These are phyloP conservation scores for Ctenomys sociabilis DNA, from an alignment of 2,113 vertebrate genomes.

Conservation along the genomic window DNA sequence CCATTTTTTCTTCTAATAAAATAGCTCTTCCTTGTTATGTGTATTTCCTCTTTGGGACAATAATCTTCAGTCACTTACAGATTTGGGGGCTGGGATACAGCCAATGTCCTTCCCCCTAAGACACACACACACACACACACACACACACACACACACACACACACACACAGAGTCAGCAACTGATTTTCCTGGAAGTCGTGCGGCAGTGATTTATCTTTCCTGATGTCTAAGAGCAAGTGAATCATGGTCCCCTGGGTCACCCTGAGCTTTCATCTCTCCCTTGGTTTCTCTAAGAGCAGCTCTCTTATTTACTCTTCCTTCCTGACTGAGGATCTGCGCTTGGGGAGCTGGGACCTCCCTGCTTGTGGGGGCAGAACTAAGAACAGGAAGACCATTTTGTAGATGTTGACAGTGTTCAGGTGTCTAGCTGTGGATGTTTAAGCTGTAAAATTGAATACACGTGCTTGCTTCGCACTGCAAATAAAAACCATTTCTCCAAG, in stretches of 20 bases:
- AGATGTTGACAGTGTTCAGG: constrained; percentile 67
- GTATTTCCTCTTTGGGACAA: background rate
- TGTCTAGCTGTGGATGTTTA: constrained; percentile 42
- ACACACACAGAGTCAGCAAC: too few relatives aligned
- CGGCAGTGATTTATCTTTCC: constrained; percentile 23
- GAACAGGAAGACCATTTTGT: constrained; percentile 63
- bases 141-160: too few relatives aligned
- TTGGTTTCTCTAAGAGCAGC: constrained; percentile 56
- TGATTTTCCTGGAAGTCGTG: constrained; percentile 36
- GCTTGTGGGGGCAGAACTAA: constrained; percentile 63
- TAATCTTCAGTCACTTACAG: constrained; percentile 25
- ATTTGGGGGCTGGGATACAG: background rate
- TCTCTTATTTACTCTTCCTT: constrained; percentile 40
- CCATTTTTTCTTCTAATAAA: constrained; percentile 22
- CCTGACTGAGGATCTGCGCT: constrained; percentile 32
- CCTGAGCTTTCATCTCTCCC: constrained; percentile 46
- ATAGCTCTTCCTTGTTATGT: background rate
- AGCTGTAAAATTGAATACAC: constrained; percentile 57
- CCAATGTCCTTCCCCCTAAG: background rate
- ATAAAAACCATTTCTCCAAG: constrained; percentile 40
- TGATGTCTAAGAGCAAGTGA: constrained; percentile 37
- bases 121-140: too few relatives aligned
- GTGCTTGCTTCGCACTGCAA: constrained; percentile 19
- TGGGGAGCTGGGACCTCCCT: constrained; percentile 35
- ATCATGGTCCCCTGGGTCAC: background rate